Evolutionary conservation across 1,140 invertebrate genomes (phyloP).

Genomic region (Chelonus insularis): DNA sequence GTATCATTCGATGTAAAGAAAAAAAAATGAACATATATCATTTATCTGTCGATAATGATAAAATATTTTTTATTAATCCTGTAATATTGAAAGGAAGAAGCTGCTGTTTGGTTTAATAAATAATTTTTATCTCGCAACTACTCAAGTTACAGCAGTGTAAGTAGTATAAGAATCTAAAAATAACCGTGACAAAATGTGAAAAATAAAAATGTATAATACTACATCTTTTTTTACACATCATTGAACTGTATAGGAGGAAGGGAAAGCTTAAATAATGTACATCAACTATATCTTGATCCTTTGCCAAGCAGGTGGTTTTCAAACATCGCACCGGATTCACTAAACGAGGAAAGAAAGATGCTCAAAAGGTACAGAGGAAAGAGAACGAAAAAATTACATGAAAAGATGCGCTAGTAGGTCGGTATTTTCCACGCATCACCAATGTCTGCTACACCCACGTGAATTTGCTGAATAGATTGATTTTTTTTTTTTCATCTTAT

Average conservation of each 20-base stretch:
- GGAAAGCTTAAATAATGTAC: slow-evolving; percentile 9
- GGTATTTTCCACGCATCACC: slow-evolving; percentile 57
- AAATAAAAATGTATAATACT: not conserved
- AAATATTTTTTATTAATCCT: no score
- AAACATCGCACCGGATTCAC: slow-evolving; percentile 31
- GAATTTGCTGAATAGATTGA: not conserved
- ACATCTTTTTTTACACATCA: slow-evolving; percentile 14
- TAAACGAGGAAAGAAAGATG: slow-evolving; percentile 41
- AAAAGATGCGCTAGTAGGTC: slow-evolving; percentile 47
- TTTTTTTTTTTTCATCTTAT: slow-evolving; percentile 1
- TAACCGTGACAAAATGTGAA: not conserved
- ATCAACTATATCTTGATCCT: slow-evolving; percentile 39
- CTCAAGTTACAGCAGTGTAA: not conserved
- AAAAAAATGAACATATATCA: no score
- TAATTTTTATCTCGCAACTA: not conserved
- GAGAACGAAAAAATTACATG: slow-evolving; percentile 5
- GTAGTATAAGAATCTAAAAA: not conserved
- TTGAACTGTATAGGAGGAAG: not conserved
- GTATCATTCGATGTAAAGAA: not conserved
- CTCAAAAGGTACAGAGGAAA: slow-evolving; percentile 29
- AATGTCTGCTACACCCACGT: slow-evolving; percentile 42
- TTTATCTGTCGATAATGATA: no score
- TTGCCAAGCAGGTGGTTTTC: slow-evolving; percentile 57
- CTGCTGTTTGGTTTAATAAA: not conserved
- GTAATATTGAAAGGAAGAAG: no score